Conservation (phyloP, 2,113 vertebrate genomes). For the Columba livia region DNA sequence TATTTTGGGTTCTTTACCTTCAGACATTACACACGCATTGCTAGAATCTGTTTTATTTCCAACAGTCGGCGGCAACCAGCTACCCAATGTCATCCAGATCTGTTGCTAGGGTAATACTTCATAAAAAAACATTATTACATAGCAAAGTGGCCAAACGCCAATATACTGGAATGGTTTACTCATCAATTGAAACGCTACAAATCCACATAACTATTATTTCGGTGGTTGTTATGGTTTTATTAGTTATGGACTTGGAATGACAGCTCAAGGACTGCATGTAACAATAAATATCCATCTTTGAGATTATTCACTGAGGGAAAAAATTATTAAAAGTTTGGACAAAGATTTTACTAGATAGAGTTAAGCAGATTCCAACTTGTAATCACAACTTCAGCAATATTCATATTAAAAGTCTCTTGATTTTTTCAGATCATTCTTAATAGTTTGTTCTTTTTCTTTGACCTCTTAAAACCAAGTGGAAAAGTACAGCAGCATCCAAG, state of each 20-base stretch:
- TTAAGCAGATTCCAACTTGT: background rate
- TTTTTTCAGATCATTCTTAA: background rate
- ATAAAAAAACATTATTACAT: constrained; percentile 25
- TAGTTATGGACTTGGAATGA: background rate
- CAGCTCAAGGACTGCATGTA: constrained; percentile 24
- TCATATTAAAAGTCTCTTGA: background rate
- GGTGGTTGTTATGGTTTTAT: constrained; percentile 49
- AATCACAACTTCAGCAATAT: background rate
- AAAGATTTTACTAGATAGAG: constrained; percentile 11
- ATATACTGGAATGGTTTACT: constrained; percentile 39
- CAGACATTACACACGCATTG: constrained; percentile 59
- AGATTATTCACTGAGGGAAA: constrained; percentile 14
- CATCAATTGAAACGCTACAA: constrained; percentile 45
- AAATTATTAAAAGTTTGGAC: constrained; percentile 5
- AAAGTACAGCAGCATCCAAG: background rate
- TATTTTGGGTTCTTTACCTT: constrained; percentile 60
- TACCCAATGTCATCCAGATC: constrained; percentile 47
- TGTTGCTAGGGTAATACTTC: constrained; percentile 50
- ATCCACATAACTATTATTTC: constrained; percentile 32
- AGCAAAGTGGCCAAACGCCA: constrained; percentile 28
- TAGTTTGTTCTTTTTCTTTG: background rate
- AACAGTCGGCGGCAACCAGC: constrained; percentile 51
- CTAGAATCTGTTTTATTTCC: constrained; percentile 65
- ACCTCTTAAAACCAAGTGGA: background rate
- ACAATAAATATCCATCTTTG: constrained; percentile 29